These are phyloP conservation scores for Lota lota DNA, from an alignment of 2,113 vertebrate genomes.

Conservation along the genomic window DNA sequence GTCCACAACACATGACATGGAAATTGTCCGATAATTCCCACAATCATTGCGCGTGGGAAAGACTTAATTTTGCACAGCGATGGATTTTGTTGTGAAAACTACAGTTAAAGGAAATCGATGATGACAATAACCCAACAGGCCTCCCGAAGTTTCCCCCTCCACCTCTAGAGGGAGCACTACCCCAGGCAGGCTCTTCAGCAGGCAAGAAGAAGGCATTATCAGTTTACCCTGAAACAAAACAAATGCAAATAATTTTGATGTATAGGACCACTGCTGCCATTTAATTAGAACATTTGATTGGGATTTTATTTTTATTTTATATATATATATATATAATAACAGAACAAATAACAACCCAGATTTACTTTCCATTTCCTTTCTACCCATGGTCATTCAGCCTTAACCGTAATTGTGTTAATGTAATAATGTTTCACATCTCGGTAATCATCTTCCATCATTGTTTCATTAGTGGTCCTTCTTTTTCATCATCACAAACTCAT, in stretches of 20 bases:
- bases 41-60: no score
- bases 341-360: not conserved
- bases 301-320: no score
- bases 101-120: not conserved
- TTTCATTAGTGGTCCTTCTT: not conserved
- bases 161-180: slow-evolving; percentile 62
- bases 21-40: no score
- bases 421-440: not conserved
- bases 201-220: slow-evolving; percentile 24
- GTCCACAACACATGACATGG: no score
- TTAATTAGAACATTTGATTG: no score
- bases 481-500: not conserved
- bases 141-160: slow-evolving; percentile 43
- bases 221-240: slow-evolving; percentile 1
- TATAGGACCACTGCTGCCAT: no score
- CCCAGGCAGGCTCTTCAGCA: slow-evolving; percentile 47
- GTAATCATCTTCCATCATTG: not conserved
- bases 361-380: not conserved
- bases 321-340: slow-evolving; percentile 21
- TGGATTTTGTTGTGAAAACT: no score
- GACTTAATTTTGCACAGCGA: no score
- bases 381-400: not conserved
- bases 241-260: no score
- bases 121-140: not conserved
- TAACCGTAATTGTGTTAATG: not conserved